Percentiles rank a stretch among this genome's conserved stretches.
phyloP scores from a whole-genome alignment of 2,113 vertebrate species.

The Nothocercus nigrocapillus region DNA sequence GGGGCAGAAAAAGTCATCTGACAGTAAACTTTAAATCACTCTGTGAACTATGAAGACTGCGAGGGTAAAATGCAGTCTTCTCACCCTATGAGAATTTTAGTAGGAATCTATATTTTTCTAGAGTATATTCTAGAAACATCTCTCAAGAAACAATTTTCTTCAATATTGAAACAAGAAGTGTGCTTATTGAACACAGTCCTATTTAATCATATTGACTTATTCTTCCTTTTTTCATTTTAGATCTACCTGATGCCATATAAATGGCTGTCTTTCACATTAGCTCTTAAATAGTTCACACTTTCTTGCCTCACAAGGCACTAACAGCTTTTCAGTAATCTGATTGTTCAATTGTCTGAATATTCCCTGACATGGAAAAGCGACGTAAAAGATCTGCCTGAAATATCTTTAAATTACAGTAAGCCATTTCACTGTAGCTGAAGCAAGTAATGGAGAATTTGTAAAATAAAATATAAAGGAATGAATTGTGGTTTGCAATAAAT shows the following conservation, averaged over 20 bases:
- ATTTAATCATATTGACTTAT: slow-evolving; percentile 33
- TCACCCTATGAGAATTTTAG: too few relatives aligned
- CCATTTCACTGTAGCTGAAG: slow-evolving; percentile 18
- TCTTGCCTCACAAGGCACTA: background rate
- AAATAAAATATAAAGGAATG: slow-evolving; percentile 28
- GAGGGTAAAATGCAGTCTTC: background rate
- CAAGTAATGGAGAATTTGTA: slow-evolving; percentile 57
- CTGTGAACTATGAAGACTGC: background rate
- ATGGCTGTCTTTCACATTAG: slow-evolving; percentile 32
- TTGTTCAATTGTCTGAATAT: slow-evolving; percentile 60
- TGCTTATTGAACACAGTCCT: background rate
- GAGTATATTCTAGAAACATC: background rate
- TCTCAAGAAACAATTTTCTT: background rate
- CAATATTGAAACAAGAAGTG: background rate
- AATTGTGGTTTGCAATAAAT: slow-evolving; percentile 28
- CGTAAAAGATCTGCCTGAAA: background rate
- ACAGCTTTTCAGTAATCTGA: slow-evolving; percentile 36
- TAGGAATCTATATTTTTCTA: background rate
- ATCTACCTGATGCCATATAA: background rate
- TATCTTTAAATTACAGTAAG: slow-evolving; percentile 22
- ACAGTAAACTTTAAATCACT: background rate
- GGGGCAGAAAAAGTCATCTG: too few relatives aligned
- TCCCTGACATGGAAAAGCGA: background rate
- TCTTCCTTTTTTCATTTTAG: background rate
- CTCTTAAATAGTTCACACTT: slow-evolving; percentile 30